Percentiles rank a stretch among this genome's conserved stretches.
phyloP scores from a whole-genome alignment of 2,797 vertebrate species.

The Karalla daura region DNA sequence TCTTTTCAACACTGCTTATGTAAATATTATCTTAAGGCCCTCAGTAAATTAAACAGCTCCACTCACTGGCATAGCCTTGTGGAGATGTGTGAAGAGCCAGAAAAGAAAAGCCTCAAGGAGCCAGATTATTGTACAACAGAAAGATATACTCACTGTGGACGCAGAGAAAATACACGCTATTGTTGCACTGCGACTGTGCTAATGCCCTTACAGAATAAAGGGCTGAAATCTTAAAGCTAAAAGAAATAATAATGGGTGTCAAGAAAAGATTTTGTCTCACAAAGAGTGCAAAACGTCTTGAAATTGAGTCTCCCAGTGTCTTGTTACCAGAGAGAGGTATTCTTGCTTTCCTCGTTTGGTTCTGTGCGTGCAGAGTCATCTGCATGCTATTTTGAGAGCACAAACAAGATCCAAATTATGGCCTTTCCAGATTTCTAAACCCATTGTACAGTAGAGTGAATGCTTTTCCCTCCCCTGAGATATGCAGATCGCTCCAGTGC shows the following conservation, averaged over 20 bases:
- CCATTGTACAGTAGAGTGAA: conserved; percentile 29
- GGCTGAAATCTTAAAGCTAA: neutral
- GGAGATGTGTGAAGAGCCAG: conserved; percentile 31
- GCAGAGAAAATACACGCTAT: conserved; percentile 27
- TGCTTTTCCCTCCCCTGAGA: conserved; percentile 23
- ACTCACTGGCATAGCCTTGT: conserved; percentile 43
- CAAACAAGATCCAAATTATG: conserved; percentile 46
- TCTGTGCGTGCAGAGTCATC: conserved; percentile 25
- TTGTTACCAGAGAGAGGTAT: conserved; percentile 6
- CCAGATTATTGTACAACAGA: conserved; percentile 32
- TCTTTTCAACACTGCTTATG: conserved; percentile 71
- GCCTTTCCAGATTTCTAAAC: conserved; percentile 34
- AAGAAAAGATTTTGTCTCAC: conserved; percentile 3
- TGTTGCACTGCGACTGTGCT: conserved; percentile 3
- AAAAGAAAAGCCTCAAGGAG: conserved; percentile 30
- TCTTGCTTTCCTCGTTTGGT: conserved; percentile 16
- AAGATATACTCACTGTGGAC: conserved; percentile 16
- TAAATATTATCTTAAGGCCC: conserved; percentile 76
- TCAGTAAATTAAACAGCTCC: conserved; percentile 71
- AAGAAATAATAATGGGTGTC: conserved; percentile 5
- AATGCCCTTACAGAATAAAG: conserved; percentile 15
- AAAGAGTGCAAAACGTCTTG: conserved; percentile 8
- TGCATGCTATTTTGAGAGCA: conserved; percentile 40
- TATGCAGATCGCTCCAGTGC: conserved; percentile 41
- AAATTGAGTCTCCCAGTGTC: neutral